Conservation (phyloP, 2,888 invertebrate genomes). For the Polymixis lichenea region DNA sequence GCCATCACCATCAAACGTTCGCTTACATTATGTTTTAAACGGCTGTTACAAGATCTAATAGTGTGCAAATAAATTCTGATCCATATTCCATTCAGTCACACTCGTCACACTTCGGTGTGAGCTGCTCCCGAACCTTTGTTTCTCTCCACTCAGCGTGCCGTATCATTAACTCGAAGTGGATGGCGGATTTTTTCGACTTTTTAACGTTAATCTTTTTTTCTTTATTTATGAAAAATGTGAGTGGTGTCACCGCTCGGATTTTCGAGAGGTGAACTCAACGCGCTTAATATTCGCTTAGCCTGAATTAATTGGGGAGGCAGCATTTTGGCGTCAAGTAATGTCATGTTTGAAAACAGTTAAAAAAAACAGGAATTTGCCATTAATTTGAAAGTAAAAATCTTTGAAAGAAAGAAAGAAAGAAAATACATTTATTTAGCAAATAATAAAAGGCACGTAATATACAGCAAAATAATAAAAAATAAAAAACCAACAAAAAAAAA, state of each 20-base stretch:
- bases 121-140: conserved; percentile 83
- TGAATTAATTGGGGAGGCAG: conserved; percentile 77
- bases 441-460: too few relatives aligned
- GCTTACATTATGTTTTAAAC: too few relatives aligned
- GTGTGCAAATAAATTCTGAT: background rate
- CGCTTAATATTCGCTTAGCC: conserved; percentile 78
- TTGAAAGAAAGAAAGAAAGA: too few relatives aligned
- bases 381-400: background rate
- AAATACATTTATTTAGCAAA: too few relatives aligned
- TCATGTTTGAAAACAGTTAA: background rate
- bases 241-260: conserved; percentile 86
- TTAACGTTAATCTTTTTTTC: conserved; percentile 88
- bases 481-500: too few relatives aligned
- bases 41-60: background rate
- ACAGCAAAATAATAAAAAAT: too few relatives aligned
- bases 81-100: background rate
- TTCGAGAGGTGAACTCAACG: conserved; percentile 76
- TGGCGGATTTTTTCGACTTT: conserved; percentile 86
- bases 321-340: conserved; percentile 19
- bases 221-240: conserved; percentile 84
- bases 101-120: conserved; percentile 78
- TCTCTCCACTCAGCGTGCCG: conserved; percentile 88
- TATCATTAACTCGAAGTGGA: conserved; percentile 91
- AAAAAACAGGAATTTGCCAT: background rate
- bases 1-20: too few relatives aligned